Conservation (phyloP, 2,888 invertebrate species). For the Embidobia sp. region DNA sequence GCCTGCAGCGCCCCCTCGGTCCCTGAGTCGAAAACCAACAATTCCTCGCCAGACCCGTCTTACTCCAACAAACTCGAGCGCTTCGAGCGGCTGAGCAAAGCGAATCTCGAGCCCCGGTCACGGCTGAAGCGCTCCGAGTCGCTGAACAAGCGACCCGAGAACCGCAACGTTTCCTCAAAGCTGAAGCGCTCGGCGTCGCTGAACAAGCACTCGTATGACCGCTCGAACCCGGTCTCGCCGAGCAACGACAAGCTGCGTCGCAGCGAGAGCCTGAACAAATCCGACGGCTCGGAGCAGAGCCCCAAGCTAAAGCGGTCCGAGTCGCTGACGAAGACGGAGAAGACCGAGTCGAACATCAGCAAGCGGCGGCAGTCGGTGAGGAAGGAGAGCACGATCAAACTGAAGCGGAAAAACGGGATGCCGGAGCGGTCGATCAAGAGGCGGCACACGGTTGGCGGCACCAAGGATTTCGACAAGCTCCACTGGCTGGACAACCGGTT, state of each 20-base stretch:
- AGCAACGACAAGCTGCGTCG: constrained; percentile 77
- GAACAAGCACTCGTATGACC: constrained; percentile 82
- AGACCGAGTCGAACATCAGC: constrained; percentile 90
- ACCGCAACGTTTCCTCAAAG: constrained; percentile 82
- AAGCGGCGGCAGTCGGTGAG: constrained; percentile 84
- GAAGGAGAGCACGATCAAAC: constrained; percentile 84
- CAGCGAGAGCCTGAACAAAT: constrained; percentile 80
- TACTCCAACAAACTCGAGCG: constrained; percentile 78
- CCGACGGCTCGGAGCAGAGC: constrained; percentile 76
- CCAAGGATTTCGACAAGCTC: constrained; percentile 90
- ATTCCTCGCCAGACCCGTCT: too few species aligned
- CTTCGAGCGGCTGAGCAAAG: constrained; percentile 77
- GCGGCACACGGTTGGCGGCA: constrained; percentile 95
- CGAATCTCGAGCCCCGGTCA: constrained; percentile 77
- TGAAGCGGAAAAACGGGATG: constrained; percentile 90
- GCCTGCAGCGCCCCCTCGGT: background rate
- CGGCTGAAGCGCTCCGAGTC: constrained; percentile 85
- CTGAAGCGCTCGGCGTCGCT: constrained; percentile 85
- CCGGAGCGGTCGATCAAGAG: constrained; percentile 92
- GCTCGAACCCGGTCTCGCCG: constrained; percentile 71
- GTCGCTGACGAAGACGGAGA: constrained; percentile 87
- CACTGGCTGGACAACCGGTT: constrained; percentile 83
- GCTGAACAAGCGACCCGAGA: constrained; percentile 84
- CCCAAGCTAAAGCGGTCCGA: constrained; percentile 84
- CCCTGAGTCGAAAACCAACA: constrained; percentile 56